These are phyloP conservation scores for Zoanthus sansibaricus DNA, from an alignment of 92 coral and sea anemone genomes.

Conservation along the genomic window DNA sequence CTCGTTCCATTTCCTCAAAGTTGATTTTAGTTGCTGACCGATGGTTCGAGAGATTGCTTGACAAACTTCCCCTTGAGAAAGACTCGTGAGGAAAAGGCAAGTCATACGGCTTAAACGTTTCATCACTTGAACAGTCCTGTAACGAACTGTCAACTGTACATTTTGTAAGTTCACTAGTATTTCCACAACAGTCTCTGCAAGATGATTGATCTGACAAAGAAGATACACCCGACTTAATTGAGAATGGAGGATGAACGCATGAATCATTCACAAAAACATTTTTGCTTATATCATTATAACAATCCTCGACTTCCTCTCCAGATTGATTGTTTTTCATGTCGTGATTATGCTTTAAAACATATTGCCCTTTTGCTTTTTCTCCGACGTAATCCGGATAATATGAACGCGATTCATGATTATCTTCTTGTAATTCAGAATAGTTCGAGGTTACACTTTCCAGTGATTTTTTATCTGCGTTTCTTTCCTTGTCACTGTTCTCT, in stretches of 20 bases:
- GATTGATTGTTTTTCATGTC: no score
- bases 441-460: neutral
- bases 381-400: slow-evolving; percentile 3
- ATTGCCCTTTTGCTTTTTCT: neutral
- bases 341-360: neutral
- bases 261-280: neutral
- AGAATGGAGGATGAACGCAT: neutral
- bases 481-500: neutral
- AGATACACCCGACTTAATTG: neutral
- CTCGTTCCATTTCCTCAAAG: slow-evolving; percentile 54
- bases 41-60: slow-evolving; percentile 48
- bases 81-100: slow-evolving; percentile 45
- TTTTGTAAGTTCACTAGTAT: slow-evolving; percentile 21
- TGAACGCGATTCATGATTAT: neutral
- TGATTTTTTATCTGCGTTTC: neutral
- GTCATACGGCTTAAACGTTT: slow-evolving; percentile 32
- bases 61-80: slow-evolving; percentile 22
- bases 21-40: slow-evolving; percentile 43
- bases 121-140: slow-evolving; percentile 4
- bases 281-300: no score
- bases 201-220: slow-evolving; percentile 12
- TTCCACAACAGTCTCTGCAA: neutral
- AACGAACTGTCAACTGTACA: slow-evolving; percentile 11
- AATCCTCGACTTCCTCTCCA: no score
- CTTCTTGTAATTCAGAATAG: neutral